These are phyloP conservation scores for Parapsyche elsis DNA, from an alignment of 1,140 invertebrate species.

Conservation along the genomic window DNA sequence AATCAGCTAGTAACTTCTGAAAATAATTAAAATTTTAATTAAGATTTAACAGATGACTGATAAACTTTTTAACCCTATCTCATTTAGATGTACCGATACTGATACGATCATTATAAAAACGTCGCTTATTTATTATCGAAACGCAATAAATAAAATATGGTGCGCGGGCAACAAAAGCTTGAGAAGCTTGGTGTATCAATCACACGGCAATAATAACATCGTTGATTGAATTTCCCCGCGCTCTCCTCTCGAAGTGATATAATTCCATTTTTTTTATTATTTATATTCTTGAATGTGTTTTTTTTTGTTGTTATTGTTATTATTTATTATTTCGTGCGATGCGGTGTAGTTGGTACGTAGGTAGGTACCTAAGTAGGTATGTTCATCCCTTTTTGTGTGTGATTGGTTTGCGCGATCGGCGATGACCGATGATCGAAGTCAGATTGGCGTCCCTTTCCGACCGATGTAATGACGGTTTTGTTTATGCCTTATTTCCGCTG, in stretches of 20 bases:
- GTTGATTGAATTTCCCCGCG: conserved; percentile 54
- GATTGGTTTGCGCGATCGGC: conserved; percentile 5
- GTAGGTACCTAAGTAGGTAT: no score
- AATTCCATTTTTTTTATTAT: conserved; percentile 45
- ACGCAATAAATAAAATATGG: conserved; percentile 29
- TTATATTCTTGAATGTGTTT: not conserved
- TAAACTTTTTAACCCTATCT: no score
- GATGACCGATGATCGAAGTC: not conserved
- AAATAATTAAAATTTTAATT: no score
- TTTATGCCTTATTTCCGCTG: conserved; percentile 52
- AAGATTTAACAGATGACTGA: no score
- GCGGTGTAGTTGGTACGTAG: no score
- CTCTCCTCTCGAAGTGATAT: conserved; percentile 51
- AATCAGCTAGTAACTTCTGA: no score
- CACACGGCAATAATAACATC: conserved; percentile 49
- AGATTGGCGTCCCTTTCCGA: conserved; percentile 33
- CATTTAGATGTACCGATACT: no score
- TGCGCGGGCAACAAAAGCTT: conserved; percentile 26
- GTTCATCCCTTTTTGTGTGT: conserved; percentile 8
- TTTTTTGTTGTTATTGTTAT: no score
- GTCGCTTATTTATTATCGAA: conserved; percentile 10
- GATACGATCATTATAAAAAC: no score
- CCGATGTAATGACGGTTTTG: conserved; percentile 45
- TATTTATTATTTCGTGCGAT: not conserved
- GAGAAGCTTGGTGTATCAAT: conserved; percentile 37